A percentile compares a stretch with the other conserved stretches of the same genome.
These are phyloP conservation scores for Drosophila ananassae DNA, from an alignment of 1,140 invertebrate genomes.

Conservation along the genomic window DNA sequence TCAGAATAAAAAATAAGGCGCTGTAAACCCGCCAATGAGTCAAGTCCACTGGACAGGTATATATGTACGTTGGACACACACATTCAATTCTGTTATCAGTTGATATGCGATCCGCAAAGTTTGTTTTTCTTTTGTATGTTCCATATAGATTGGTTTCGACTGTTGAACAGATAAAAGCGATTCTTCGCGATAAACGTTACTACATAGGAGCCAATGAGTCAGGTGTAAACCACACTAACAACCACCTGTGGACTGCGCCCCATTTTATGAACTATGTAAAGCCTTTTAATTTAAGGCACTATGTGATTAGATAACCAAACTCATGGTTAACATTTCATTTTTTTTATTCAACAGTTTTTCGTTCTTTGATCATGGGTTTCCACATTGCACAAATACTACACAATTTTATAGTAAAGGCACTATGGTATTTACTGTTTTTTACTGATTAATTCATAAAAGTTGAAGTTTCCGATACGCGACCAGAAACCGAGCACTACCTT, in stretches of 20 bases:
- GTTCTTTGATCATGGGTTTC: neutral
- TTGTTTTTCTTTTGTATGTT: slow-evolving; percentile 26
- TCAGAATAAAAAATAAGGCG: slow-evolving; percentile 35
- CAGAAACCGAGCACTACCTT: slow-evolving; percentile 43
- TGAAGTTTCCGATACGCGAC: neutral
- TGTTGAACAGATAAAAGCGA: slow-evolving; percentile 23
- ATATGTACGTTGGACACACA: slow-evolving; percentile 17
- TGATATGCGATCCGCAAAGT: slow-evolving; percentile 54
- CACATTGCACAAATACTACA: neutral
- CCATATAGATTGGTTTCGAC: slow-evolving; percentile 22
- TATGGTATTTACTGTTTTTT: neutral
- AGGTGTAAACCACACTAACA: slow-evolving; percentile 38
- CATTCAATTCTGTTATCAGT: slow-evolving; percentile 58
- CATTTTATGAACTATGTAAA: slow-evolving; percentile 27
- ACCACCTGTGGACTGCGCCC: slow-evolving; percentile 4
- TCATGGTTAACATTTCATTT: slow-evolving; percentile 3
- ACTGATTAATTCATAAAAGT: slow-evolving; percentile 1
- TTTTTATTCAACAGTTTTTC: neutral
- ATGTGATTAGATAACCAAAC: slow-evolving; percentile 59
- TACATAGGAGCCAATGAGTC: slow-evolving; percentile 45
- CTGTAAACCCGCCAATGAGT: slow-evolving; percentile 56
- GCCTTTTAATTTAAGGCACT: slow-evolving; percentile 47
- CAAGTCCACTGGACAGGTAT: slow-evolving; percentile 36
- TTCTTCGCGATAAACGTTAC: slow-evolving; percentile 18
- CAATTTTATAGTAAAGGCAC: neutral